Percentiles rank a stretch among this genome's conserved stretches.
Conservation (phyloP, 2,888 invertebrate species). For the Ormyrus thymus region DNA sequence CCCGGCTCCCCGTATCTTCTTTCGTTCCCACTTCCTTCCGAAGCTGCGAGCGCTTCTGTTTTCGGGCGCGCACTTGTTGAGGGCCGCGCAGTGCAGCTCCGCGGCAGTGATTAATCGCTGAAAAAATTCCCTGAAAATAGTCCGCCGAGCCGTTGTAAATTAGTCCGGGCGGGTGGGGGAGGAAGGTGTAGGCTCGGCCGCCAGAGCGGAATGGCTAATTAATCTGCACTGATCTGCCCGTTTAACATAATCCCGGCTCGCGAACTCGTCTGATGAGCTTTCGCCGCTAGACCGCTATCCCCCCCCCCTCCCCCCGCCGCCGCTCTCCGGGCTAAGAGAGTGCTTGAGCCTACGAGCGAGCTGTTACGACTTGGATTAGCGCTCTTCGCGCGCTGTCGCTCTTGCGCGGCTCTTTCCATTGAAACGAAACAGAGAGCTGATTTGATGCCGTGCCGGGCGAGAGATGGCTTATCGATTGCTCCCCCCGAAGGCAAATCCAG, state of each 20-base stretch:
- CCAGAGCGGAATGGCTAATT: constrained; percentile 66
- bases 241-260: constrained; percentile 69
- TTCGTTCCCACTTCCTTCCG: background rate
- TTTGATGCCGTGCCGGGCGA: no score
- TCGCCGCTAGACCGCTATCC: no score
- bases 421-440: no score
- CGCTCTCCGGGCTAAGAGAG: background rate
- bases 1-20: background rate
- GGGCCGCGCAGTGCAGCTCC: background rate
- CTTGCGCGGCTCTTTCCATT: background rate
- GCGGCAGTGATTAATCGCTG: background rate
- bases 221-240: constrained; percentile 65
- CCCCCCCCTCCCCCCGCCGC: constrained; percentile 56
- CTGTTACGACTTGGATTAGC: constrained; percentile 27
- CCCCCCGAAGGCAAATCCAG: no score
- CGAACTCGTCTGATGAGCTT: constrained; percentile 62
- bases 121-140: constrained; percentile 9
- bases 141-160: constrained; percentile 49
- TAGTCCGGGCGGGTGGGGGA: constrained; percentile 14
- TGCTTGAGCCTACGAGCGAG: background rate
- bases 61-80: background rate
- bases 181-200: background rate
- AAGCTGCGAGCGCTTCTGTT: background rate
- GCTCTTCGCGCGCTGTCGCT: background rate
- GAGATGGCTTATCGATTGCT: no score